Evolutionary conservation across 2,888 invertebrate species (phyloP).

Genomic region (Tenodera sinensis): DNA sequence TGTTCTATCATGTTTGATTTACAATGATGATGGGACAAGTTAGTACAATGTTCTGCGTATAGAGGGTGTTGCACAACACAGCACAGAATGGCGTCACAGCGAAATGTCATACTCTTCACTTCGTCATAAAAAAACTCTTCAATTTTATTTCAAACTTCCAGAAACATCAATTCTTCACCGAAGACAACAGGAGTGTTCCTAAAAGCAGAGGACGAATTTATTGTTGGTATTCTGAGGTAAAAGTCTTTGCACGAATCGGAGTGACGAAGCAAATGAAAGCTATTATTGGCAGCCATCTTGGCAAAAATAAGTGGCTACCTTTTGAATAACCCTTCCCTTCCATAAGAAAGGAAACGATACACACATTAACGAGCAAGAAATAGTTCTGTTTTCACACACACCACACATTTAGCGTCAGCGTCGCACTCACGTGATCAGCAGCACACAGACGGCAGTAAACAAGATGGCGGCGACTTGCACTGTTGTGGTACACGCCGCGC

Average conservation of each 20-base stretch:
- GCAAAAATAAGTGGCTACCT: neutral
- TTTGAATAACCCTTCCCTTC: neutral
- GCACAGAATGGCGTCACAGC: neutral
- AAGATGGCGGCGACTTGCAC: neutral
- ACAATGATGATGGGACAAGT: no score
- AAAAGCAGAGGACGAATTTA: neutral
- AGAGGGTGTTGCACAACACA: neutral
- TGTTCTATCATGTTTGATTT: neutral
- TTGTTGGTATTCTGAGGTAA: neutral
- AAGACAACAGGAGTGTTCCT: neutral
- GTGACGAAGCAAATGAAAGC: neutral
- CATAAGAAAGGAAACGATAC: neutral
- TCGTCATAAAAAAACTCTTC: neutral
- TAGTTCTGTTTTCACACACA: neutral
- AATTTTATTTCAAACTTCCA: neutral
- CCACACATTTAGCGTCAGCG: neutral
- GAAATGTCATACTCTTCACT: neutral
- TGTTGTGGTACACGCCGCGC: neutral
- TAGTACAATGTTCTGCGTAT: neutral
- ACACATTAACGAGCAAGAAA: neutral
- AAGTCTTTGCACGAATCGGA: neutral
- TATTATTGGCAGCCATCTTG: neutral
- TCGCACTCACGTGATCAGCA: slow-evolving; percentile 5
- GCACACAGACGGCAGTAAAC: neutral
- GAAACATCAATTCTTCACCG: neutral